These are phyloP conservation scores for Cladorhizidae sp. DNA, from an alignment of 37 sponge, comb jelly and placozoan genomes.

Conservation along the genomic window DNA sequence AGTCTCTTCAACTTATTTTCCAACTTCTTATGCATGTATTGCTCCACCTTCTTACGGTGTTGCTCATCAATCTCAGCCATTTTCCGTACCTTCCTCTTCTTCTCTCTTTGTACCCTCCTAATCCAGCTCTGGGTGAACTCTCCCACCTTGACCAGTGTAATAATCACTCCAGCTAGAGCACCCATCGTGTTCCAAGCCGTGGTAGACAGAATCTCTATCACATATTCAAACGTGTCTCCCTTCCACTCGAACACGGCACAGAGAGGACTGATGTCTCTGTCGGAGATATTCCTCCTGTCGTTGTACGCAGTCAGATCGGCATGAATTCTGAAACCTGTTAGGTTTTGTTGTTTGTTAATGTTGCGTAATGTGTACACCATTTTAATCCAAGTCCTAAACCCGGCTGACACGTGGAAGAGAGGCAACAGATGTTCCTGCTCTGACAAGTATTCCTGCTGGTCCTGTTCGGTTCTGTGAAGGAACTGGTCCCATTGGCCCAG, in stretches of 20 bases:
- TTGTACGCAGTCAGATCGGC: conserved; percentile 24
- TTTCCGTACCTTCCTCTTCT: conserved; percentile 35
- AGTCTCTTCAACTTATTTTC: background rate
- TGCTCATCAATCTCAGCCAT: conserved; percentile 29
- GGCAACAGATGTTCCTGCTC: conserved; percentile 2
- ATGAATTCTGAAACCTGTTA: conserved; percentile 15
- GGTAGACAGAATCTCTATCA: conserved; percentile 44
- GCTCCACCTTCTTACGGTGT: conserved; percentile 6
- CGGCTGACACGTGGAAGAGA: conserved; percentile 36
- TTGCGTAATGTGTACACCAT: conserved; percentile 25
- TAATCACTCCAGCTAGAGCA: conserved; percentile 50
- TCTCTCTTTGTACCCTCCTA: conserved; percentile 31
- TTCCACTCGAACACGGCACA: conserved; percentile 59
- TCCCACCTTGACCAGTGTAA: conserved; percentile 54
- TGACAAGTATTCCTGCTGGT: conserved; percentile 10
- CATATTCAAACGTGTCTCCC: conserved; percentile 28
- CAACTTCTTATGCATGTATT: conserved; percentile 15
- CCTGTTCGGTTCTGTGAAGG: background rate
- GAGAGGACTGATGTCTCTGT: conserved; percentile 5
- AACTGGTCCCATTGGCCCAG: conserved; percentile 22
- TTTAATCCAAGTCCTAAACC: conserved; percentile 52
- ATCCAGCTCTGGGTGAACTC: conserved; percentile 37
- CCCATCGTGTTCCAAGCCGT: conserved; percentile 45
- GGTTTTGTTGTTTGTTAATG: background rate
- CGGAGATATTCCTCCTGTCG: conserved; percentile 7